Conservation (phyloP, 2,113 vertebrate species). For the Platycercus adscitus region DNA sequence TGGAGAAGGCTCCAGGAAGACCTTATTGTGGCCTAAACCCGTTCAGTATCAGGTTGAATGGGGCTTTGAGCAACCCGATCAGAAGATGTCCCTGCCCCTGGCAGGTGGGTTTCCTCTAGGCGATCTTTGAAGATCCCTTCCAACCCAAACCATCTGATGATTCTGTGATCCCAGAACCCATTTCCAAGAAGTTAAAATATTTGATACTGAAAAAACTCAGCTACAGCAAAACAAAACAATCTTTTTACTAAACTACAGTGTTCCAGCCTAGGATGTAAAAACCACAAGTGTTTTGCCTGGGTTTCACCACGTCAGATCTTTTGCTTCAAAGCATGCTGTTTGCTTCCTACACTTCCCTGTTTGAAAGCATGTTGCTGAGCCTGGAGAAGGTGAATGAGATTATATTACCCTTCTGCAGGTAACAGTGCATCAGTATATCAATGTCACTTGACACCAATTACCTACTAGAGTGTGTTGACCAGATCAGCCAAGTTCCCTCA, state of each 20-base stretch:
- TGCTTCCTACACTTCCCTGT: background rate
- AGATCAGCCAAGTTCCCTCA: background rate
- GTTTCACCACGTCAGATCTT: background rate
- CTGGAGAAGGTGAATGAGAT: background rate
- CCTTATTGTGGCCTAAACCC: fast-evolving
- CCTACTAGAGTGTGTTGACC: background rate
- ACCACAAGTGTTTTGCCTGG: background rate
- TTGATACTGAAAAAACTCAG: background rate
- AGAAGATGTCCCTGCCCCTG: background rate
- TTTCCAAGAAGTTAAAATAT: background rate
- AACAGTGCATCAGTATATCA: background rate
- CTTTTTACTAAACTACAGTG: background rate
- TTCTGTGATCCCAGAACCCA: background rate
- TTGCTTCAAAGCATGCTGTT: background rate
- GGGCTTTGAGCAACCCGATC: background rate
- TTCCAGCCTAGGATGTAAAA: background rate
- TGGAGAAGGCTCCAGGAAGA: background rate
- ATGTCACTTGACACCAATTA: background rate
- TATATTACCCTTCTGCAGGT: background rate
- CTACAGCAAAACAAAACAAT: background rate
- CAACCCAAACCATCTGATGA: background rate
- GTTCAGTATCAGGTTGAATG: background rate
- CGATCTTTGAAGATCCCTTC: background rate
- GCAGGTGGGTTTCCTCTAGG: background rate
- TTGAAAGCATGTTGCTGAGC: background rate